Percentiles rank a stretch among this genome's conserved stretches.
Evolutionary conservation across 2,797 vertebrate genomes (phyloP).

Genomic region (Apodemus agrarius): DNA sequence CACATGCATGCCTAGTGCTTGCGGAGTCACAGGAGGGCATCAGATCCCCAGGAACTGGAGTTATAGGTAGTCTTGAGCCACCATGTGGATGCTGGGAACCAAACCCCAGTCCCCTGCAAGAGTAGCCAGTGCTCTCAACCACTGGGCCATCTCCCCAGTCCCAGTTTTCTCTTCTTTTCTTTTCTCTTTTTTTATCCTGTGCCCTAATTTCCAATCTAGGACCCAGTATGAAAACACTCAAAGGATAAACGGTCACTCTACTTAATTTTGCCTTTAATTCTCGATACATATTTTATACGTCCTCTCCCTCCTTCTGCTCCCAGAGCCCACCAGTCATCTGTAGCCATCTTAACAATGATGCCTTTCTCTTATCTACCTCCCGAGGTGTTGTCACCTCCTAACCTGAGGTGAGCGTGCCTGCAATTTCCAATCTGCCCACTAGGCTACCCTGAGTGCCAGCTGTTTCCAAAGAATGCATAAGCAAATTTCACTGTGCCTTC

Average conservation of each 20-base stretch:
- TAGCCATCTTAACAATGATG: background rate
- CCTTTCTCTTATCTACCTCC: background rate
- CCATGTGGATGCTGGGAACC: background rate
- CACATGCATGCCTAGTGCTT: background rate
- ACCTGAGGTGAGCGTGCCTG: background rate
- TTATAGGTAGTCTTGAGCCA: background rate
- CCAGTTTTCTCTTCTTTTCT: background rate
- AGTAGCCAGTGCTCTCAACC: background rate
- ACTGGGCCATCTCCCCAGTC: background rate
- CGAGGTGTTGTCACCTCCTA: background rate
- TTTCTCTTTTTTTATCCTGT: background rate
- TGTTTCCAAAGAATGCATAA: background rate
- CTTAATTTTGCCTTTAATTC: constrained; percentile 46
- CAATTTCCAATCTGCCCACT: background rate
- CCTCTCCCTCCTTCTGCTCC: background rate
- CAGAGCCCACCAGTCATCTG: background rate
- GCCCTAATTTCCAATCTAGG: background rate
- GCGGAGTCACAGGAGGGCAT: background rate
- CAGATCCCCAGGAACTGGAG: background rate
- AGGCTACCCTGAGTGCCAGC: background rate
- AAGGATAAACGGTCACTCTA: background rate
- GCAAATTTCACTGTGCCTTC: background rate
- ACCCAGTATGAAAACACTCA: constrained; percentile 3
- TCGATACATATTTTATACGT: constrained; percentile 5
- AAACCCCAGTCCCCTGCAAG: background rate